These are phyloP conservation scores for Lordiphosa fenestrarum DNA, from an alignment of 2,888 invertebrate genomes.

Conservation along the genomic window DNA sequence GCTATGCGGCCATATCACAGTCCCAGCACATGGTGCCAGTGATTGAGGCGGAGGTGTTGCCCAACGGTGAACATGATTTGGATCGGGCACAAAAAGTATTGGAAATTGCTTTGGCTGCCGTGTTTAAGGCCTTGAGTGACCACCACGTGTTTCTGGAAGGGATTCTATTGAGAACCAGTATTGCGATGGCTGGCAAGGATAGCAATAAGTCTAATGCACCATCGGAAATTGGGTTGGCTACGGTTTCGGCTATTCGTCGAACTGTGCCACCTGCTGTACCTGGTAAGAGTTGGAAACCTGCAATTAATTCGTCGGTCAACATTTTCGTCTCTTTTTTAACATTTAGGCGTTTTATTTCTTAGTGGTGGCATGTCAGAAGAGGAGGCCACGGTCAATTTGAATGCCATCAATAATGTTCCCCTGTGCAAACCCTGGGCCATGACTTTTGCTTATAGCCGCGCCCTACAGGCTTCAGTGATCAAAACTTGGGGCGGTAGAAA, in stretches of 20 bases:
- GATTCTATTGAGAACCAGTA: constrained; percentile 98
- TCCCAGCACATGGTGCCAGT: constrained; percentile 98
- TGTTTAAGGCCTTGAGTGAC: constrained; percentile 97
- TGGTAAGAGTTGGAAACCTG: constrained; percentile 81
- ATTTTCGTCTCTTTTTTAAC: no score
- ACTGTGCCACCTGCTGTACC: constrained; percentile 98
- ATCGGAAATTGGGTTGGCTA: constrained; percentile 93
- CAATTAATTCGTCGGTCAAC: not conserved
- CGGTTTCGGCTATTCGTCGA: constrained; percentile 93
- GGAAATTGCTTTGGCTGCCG: constrained; percentile 94
- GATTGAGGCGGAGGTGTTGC: constrained; percentile 98
- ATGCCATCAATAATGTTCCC: constrained; percentile 94
- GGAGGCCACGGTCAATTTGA: constrained; percentile 96
- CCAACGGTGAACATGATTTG: constrained; percentile 97
- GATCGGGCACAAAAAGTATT: constrained; percentile 96
- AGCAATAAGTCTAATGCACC: constrained; percentile 88
- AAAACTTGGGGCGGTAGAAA: constrained; percentile 96
- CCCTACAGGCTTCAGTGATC: constrained; percentile 97
- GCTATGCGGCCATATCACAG: constrained; percentile 97
- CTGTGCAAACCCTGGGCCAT: constrained; percentile 97
- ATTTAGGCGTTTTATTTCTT: constrained; percentile 93
- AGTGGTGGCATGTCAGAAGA: constrained; percentile 99
- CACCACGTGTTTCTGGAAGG: constrained; percentile 99
- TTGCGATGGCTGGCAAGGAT: constrained; percentile 96
- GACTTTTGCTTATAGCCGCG: constrained; percentile 98